Percentiles rank a stretch among this genome's conserved stretches.
Evolutionary conservation across 2,888 invertebrate species (phyloP).

Genomic region (Clunio marinus): DNA sequence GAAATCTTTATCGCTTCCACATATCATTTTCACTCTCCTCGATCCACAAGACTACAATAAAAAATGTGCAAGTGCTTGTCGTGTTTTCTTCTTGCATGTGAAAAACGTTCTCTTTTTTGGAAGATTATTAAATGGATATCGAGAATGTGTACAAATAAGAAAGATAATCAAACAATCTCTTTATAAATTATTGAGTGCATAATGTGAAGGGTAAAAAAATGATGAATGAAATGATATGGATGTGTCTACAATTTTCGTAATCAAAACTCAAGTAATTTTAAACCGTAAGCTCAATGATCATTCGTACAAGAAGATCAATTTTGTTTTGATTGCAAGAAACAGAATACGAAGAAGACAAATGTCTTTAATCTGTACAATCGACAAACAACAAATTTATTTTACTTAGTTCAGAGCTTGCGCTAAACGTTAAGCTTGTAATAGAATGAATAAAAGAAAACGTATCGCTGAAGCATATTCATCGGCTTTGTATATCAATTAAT

Average conservation of each 20-base stretch:
- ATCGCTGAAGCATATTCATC: conserved; percentile 25
- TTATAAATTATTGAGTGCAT: no score
- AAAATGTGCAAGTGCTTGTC: not conserved
- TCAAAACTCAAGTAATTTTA: no score
- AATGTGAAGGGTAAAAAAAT: not conserved
- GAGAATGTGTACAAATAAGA: no score
- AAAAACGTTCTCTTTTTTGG: not conserved
- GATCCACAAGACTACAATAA: no score
- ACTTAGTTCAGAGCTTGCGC: not conserved
- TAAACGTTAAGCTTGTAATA: not conserved
- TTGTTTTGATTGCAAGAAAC: not conserved
- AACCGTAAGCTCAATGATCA: no score
- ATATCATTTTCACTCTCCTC: not conserved
- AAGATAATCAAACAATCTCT: no score
- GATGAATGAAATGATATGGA: not conserved
- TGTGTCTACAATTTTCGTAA: no score
- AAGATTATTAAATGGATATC: no score
- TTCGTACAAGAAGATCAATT: no score
- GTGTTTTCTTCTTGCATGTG: not conserved
- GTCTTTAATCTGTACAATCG: conserved; percentile 24
- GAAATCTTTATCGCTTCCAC: not conserved
- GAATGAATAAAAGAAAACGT: not conserved
- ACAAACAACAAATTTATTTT: conserved; percentile 7
- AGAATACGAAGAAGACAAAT: not conserved
- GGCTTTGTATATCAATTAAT: conserved; percentile 25